These are phyloP conservation scores for Scalopus aquaticus DNA, from an alignment of 2,113 vertebrate species.

Conservation along the genomic window DNA sequence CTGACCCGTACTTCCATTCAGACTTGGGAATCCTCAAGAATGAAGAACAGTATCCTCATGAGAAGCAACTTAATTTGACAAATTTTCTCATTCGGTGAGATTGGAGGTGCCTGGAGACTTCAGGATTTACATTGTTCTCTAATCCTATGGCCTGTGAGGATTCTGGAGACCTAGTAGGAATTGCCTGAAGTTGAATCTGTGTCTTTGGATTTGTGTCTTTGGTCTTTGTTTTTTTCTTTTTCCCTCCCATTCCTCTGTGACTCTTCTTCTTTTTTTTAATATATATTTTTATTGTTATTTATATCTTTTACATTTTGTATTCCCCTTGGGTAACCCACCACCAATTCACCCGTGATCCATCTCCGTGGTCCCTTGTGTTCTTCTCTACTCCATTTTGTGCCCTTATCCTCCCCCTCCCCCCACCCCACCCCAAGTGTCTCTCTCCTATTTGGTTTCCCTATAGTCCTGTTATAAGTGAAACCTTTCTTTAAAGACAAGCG, in stretches of 20 bases:
- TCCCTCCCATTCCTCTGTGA: background rate
- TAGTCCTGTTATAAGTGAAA: too few species aligned
- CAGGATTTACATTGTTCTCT: background rate
- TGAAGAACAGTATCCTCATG: background rate
- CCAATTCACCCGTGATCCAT: too few species aligned
- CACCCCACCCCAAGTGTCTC: too few species aligned
- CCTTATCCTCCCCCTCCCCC: too few species aligned
- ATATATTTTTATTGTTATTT: too few species aligned
- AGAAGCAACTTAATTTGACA: background rate
- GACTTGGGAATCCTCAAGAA: background rate
- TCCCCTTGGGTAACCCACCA: too few species aligned
- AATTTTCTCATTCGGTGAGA: background rate
- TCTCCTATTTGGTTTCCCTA: too few species aligned
- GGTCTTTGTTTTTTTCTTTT: background rate
- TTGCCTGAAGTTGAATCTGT: background rate
- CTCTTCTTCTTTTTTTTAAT: too few species aligned
- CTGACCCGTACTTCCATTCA: background rate
- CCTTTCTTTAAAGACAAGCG: conserved; percentile 8
- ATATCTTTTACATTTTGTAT: too few species aligned
- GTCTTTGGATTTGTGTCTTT: background rate
- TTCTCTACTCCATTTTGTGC: too few species aligned
- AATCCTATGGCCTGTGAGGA: background rate
- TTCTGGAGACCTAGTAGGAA: background rate
- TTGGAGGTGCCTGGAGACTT: background rate
- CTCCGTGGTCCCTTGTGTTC: too few species aligned